Base-by-base conservation (phyloP, 2,888 invertebrate genomes). In the Carpatolechia fugitivella region DNA sequence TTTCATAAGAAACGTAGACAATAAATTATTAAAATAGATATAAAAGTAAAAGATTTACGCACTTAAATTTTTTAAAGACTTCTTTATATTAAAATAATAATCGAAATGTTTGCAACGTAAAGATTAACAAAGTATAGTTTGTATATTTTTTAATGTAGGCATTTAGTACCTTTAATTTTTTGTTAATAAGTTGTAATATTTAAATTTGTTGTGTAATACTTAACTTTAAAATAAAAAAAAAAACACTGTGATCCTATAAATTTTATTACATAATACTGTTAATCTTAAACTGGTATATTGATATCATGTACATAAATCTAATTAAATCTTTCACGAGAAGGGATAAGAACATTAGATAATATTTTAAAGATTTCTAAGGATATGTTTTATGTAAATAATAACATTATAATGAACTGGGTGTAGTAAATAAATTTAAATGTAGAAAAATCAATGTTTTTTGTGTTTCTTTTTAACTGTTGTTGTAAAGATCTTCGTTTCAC, bases 241-340 rank as follows among this genome's bases (percentile, higher is more conserved):
- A 86, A 84, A 82, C 84, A 87, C 89, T 89, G 89, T 89, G 89
- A 89, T 89, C 86, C 84, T 88, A 85, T 79, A 65, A 80, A 80
- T 76, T 70, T 74, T 77, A 72, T 72, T 69, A 74, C 68, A 64
- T 70, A 8, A 63, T 73, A 76, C 69, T 69, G 68, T 69, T 72
- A 67, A 71, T 60, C 29, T 66, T 66, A 61, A 60, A 57, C 53
- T 61, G 55, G 63, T 65, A 62, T 55, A 59, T 63, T 58, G 60
- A 61, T 61, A 50, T 55, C 56, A 47, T 65, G 62, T 62, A 64
- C 60, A 65, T 59, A 63, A 56, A 13, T 38, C 14, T 61, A 58
- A 54, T 60, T 60, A 52, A 54, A 53, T 60, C 59, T 56, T 57
- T 54, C 61, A 64, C 60, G 56, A 60, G 59, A 56, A 57, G 60